Base-by-base conservation (phyloP, 2,797 vertebrate genomes). In the Acanthopagrus latus region DNA sequence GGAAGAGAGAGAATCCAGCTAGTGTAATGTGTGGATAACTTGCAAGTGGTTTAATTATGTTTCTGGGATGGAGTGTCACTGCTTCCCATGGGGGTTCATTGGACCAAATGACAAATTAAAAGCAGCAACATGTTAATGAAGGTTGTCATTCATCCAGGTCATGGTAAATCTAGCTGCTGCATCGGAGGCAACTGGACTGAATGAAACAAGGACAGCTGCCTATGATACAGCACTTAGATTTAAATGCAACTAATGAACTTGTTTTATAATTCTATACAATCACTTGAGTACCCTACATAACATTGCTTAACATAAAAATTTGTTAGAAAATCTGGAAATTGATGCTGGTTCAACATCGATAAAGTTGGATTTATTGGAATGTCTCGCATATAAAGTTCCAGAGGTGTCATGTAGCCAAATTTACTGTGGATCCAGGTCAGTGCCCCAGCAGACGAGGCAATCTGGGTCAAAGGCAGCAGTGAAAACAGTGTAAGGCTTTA, bases 401-500 rank as follows among this genome's bases (percentile, higher is more conserved):
- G 10, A 27, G 10, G 72, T 65, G 17, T 71, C 21, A 54, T 75
- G 3, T 11, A 29, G 27, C 29, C 33, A 43, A 9, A 41, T 47
- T 50, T 54, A 43, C 13, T 60, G 46, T 62, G 2, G 48, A 67
- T 44, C 51, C 75, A 81, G 64, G 33, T 74, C 74, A 64, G 17
- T 41, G 46, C 67, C 74, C 75, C 60, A 81, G 76, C 62, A 70
- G 51, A 71, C 56, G 75, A 84, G 64, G 82, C 71, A 58, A 82
- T 78, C 58, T 76, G 29, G 52, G 78, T 82, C 66, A 81, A 92
- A 92, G 91, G 94, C 91, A 91, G 89, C 90, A 86, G 86, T 88
- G 85, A 91, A 57, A 88, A 67, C 78, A 84, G 74, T 78, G 56
- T 87, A 93, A 93, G 92, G 92, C 89, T 84, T 89, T 50, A 89